Percentiles rank a stretch among this genome's conserved stretches.
phyloP scores from a whole-genome alignment of 2,888 invertebrate genomes.

The Calliphora vomitoria region DNA sequence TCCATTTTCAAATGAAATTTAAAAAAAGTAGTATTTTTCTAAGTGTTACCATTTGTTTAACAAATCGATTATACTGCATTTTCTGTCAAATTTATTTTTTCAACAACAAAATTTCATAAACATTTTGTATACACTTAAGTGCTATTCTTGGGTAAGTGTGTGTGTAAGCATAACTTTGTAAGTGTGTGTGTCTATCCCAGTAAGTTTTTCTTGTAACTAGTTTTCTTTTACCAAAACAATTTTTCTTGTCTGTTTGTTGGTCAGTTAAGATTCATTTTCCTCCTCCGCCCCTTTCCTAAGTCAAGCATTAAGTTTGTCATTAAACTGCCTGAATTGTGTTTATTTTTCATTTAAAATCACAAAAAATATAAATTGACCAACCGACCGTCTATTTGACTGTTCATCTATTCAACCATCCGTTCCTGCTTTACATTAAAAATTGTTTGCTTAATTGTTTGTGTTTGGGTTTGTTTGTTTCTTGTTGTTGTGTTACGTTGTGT shows the following conservation, averaged over 20 bases:
- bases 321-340: constrained; percentile 15
- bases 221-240: constrained; percentile 7
- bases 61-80: not conserved
- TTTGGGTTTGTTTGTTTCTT: constrained; percentile 19
- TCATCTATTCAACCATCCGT: not conserved
- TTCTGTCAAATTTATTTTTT: not conserved
- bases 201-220: not conserved
- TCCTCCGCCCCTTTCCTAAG: not conserved
- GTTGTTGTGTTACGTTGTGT: constrained; percentile 37
- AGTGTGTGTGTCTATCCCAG: not conserved
- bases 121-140: constrained; percentile 38
- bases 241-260: not conserved
- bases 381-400: not conserved
- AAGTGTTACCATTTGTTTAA: too few species aligned
- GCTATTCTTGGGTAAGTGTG: not conserved
- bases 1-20: too few species aligned
- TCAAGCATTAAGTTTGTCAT: not conserved
- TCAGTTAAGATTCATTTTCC: not conserved
- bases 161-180: constrained; percentile 1
- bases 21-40: too few species aligned
- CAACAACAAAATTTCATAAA: constrained; percentile 13
- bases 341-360: constrained; percentile 27
- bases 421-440: constrained; percentile 1
- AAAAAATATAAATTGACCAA: constrained; percentile 22
- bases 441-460: constrained; percentile 36